phyloP scores from a whole-genome alignment of 1,140 invertebrate genomes.

The Musca domestica region DNA sequence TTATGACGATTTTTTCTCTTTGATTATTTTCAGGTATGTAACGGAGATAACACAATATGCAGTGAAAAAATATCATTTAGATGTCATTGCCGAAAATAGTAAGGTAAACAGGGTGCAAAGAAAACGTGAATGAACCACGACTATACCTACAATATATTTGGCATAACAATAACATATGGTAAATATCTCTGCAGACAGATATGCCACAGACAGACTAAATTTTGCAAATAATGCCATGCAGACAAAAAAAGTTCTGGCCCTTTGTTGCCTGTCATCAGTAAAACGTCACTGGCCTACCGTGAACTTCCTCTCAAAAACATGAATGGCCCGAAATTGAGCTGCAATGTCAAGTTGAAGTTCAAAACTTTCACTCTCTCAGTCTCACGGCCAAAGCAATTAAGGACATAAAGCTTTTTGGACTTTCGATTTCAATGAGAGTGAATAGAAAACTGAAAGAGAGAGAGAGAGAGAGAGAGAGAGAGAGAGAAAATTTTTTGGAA shows the following conservation, averaged over 20 bases:
- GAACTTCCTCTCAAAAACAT: slow-evolving; percentile 1
- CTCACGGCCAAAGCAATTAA: not conserved
- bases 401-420: no score
- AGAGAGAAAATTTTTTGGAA: no score
- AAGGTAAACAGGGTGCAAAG: not conserved
- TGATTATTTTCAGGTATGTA: slow-evolving; percentile 10
- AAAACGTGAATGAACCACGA: not conserved
- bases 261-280: not conserved
- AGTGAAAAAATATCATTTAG: no score
- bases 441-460: no score
- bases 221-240: not conserved
- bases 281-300: slow-evolving; percentile 19
- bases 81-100: slow-evolving; percentile 1
- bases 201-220: no score
- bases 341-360: slow-evolving; percentile 16
- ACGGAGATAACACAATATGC: not conserved
- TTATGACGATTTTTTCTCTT: not conserved
- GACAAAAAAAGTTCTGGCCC: not conserved
- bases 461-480: not conserved
- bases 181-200: not conserved
- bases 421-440: no score
- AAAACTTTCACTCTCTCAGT: slow-evolving; percentile 19
- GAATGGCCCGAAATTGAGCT: not conserved
- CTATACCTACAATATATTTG: no score
- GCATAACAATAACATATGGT: slow-evolving; percentile 3